Conservation (phyloP, 2,113 vertebrate genomes). For the Aythya baeri region DNA sequence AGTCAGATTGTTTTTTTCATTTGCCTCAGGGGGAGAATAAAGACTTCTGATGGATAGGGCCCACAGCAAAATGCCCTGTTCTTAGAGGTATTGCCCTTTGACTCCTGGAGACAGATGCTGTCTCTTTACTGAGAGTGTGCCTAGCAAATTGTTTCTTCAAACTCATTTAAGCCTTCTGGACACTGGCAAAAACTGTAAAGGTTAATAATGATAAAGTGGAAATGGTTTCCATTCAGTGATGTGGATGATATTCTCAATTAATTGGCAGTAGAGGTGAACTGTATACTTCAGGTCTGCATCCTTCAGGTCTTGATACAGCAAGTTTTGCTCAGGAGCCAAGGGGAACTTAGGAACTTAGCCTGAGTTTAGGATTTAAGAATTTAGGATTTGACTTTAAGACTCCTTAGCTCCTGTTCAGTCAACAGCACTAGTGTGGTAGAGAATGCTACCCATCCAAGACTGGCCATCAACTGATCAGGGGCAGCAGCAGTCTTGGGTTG, state of each 20-base stretch:
- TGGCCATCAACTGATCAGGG: not conserved
- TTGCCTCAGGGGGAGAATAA: not conserved
- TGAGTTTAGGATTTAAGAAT: not conserved
- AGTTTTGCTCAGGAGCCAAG: not conserved
- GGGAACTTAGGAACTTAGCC: not conserved
- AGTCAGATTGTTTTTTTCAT: not conserved
- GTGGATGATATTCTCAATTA: not conserved
- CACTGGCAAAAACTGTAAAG: not conserved
- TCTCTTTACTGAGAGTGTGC: not conserved
- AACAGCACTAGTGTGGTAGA: not conserved
- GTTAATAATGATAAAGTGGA: not conserved
- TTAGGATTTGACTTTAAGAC: not conserved
- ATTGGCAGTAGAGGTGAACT: not conserved
- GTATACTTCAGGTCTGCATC: not conserved
- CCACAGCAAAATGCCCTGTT: not conserved
- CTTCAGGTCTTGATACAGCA: not conserved
- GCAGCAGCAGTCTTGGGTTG: not conserved
- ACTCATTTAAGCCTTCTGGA: not conserved
- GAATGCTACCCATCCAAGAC: not conserved
- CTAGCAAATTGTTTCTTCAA: not conserved
- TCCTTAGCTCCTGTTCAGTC: not conserved
- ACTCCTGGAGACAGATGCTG: not conserved
- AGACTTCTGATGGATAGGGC: not conserved
- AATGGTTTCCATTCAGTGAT: not conserved
- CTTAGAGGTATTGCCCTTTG: not conserved